Conservation (phyloP, 2,797 vertebrate species). For the Carcharodon carcharias region DNA sequence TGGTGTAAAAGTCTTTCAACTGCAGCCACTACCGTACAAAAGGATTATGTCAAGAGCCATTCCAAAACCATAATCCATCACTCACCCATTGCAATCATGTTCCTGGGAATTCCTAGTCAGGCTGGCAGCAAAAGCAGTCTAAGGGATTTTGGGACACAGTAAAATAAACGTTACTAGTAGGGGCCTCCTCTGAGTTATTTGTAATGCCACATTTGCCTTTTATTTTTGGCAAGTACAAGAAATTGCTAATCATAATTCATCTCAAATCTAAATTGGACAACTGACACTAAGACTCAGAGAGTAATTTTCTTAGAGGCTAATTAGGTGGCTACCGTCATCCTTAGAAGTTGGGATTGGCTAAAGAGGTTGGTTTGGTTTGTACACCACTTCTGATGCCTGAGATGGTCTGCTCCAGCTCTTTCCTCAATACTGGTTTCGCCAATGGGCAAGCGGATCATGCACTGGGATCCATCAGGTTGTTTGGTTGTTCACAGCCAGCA, state of each 20-base stretch:
- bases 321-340: neutral
- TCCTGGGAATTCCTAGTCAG: neutral
- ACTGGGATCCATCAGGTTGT: neutral
- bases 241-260: neutral
- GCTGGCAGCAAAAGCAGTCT: neutral
- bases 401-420: too few species aligned
- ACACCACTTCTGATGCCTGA: neutral
- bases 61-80: neutral
- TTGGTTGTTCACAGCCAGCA: neutral
- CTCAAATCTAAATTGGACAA: neutral
- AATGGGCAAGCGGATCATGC: too few species aligned
- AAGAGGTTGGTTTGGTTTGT: neutral
- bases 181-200: neutral
- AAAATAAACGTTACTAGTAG: neutral
- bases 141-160: neutral
- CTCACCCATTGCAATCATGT: neutral
- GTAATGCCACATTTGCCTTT: neutral
- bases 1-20: slow-evolving; percentile 5
- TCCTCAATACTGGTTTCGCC: neutral
- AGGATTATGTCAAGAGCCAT: neutral
- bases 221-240: neutral
- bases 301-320: neutral
- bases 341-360: neutral
- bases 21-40: neutral
- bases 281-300: neutral